These are phyloP conservation scores for Chiloscyllium plagiosum DNA, from an alignment of 2,113 vertebrate species.

Conservation along the genomic window DNA sequence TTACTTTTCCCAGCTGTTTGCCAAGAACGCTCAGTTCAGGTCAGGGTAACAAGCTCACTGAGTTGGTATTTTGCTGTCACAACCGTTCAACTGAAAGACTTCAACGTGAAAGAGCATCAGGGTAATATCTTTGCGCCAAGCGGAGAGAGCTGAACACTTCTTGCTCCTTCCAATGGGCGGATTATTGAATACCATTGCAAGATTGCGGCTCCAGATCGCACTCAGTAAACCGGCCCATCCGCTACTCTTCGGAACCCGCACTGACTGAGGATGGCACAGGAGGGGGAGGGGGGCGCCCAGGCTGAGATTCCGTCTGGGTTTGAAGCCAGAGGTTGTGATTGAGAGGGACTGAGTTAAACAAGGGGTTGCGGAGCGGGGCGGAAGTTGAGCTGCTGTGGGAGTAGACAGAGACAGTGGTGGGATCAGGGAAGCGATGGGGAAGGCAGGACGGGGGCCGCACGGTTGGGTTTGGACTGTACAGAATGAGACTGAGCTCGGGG, in stretches of 20 bases:
- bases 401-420: background rate
- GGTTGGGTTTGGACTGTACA: background rate
- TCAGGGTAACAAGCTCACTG: background rate
- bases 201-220: background rate
- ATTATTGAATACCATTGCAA: background rate
- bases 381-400: no score
- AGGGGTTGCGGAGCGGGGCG: no score
- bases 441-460: background rate
- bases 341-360: no score
- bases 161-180: background rate
- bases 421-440: no score
- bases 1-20: background rate
- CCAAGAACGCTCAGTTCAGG: background rate
- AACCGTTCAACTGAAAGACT: background rate
- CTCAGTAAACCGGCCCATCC: background rate
- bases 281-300: no score
- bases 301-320: no score
- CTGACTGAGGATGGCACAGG: no score
- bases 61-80: background rate
- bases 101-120: background rate
- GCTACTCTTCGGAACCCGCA: background rate
- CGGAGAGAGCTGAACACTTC: background rate
- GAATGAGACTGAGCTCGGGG: background rate
- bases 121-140: background rate
- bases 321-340: no score